Conservation (phyloP, 2,888 invertebrate genomes). For the Pachydiplax longipennis region DNA sequence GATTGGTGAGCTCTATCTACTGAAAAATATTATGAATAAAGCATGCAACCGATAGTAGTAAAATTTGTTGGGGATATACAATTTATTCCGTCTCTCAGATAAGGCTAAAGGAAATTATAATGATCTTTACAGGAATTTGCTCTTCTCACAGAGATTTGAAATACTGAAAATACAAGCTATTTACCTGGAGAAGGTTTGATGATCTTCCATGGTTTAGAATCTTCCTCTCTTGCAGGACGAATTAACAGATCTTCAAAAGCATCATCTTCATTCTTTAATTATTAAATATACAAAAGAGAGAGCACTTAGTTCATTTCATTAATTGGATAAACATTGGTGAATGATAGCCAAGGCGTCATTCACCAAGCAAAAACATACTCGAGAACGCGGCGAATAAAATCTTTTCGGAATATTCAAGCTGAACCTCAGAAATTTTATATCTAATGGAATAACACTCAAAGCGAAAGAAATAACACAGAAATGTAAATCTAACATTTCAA, state of each 20-base stretch:
- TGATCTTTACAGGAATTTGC: background rate
- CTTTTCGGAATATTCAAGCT: background rate
- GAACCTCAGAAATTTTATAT: background rate
- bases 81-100: background rate
- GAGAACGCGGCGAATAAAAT: background rate
- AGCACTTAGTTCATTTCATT: constrained; percentile 49
- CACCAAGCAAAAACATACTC: background rate
- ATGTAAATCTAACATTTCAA: too few species aligned
- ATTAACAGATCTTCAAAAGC: constrained; percentile 70
- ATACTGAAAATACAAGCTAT: too few species aligned
- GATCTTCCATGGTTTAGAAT: constrained; percentile 65
- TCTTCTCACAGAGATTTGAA: background rate
- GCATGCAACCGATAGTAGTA: too few species aligned
- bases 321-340: constrained; percentile 48
- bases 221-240: constrained; percentile 61
- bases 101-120: background rate
- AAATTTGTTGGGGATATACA: background rate
- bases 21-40: too few species aligned
- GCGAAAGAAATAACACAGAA: background rate
- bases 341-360: background rate
- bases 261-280: constrained; percentile 63
- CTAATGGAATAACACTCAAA: background rate
- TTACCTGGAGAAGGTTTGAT: constrained; percentile 76
- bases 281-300: background rate
- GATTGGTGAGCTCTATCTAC: background rate